phyloP scores from a whole-genome alignment of 2,113 vertebrate species.

The Austrofundulus limnaeus region DNA sequence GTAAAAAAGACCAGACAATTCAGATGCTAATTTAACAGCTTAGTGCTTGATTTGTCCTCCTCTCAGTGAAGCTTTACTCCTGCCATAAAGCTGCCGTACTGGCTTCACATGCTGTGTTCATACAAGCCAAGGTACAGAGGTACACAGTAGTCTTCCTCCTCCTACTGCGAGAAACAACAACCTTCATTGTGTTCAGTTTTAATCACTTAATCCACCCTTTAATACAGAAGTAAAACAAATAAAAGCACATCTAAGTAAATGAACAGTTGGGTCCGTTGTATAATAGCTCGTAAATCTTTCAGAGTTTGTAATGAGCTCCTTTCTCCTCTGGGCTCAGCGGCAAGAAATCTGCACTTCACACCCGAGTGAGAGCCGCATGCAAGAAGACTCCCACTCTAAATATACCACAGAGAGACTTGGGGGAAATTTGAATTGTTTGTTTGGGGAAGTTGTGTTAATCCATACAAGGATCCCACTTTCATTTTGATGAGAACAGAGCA shows the following conservation, averaged over 20 bases:
- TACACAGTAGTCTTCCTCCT: conserved; percentile 29
- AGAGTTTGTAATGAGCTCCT: conserved; percentile 70
- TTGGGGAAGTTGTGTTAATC: conserved; percentile 60
- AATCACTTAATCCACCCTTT: conserved; percentile 69
- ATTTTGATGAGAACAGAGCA: conserved; percentile 19
- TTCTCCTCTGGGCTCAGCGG: conserved; percentile 60
- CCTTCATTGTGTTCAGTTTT: conserved; percentile 67
- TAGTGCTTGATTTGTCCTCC: conserved; percentile 52
- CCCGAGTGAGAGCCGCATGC: conserved; percentile 36
- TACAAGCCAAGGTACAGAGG: conserved; percentile 27
- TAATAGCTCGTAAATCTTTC: conserved; percentile 76
- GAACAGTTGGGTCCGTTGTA: conserved; percentile 60
- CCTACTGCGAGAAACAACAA: conserved; percentile 44
- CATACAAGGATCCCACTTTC: conserved; percentile 17
- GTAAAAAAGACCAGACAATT: conserved; percentile 49
- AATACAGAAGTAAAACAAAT: conserved; percentile 72
- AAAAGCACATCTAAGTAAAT: conserved; percentile 69
- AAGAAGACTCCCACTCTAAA: conserved; percentile 42
- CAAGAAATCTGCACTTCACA: conserved; percentile 59
- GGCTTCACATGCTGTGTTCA: conserved; percentile 33
- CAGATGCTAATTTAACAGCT: conserved; percentile 68
- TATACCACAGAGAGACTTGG: conserved; percentile 38
- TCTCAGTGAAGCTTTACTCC: conserved; percentile 50
- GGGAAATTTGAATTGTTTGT: conserved; percentile 45
- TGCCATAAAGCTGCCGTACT: conserved; percentile 53